phyloP scores from a whole-genome alignment of 2,888 invertebrate genomes.

The Metellina segmentata region DNA sequence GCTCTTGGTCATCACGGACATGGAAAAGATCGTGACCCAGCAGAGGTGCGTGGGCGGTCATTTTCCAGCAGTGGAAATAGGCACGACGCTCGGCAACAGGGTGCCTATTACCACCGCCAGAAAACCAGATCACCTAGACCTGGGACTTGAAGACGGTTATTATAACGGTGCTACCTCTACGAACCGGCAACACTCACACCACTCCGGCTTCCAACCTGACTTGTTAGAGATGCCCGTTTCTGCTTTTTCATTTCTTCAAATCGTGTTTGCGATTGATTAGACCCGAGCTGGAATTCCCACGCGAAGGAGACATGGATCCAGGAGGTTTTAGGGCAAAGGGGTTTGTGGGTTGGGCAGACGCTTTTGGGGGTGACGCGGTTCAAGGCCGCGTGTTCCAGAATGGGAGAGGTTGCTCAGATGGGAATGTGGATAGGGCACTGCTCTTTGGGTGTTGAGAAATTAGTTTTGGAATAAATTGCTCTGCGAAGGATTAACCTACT shows the following conservation, averaged over 20 bases:
- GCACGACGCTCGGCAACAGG: background rate
- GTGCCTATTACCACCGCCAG: conserved; percentile 4
- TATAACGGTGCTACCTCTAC: conserved; percentile 57
- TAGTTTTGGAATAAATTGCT: background rate
- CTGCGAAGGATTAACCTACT: background rate
- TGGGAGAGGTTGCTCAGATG: background rate
- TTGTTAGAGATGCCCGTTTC: too few relatives aligned
- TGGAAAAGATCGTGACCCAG: conserved; percentile 38
- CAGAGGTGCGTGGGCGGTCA: conserved; percentile 27
- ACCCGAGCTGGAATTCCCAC: conserved; percentile 58
- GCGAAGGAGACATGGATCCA: conserved; percentile 7
- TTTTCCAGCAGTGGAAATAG: background rate
- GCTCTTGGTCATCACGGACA: conserved; percentile 33
- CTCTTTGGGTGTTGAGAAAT: background rate
- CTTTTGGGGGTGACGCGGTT: conserved; percentile 13
- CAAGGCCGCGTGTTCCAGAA: conserved; percentile 34
- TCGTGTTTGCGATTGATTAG: background rate
- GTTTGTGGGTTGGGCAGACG: background rate
- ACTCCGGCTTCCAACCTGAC: too few relatives aligned
- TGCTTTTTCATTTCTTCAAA: too few relatives aligned
- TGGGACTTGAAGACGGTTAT: conserved; percentile 22
- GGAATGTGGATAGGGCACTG: background rate
- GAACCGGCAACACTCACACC: too few relatives aligned
- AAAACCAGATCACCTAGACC: conserved; percentile 41
- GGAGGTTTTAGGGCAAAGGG: background rate